These are phyloP conservation scores for Coregonus suidteri DNA, from an alignment of 2,797 vertebrate genomes.

Conservation along the genomic window DNA sequence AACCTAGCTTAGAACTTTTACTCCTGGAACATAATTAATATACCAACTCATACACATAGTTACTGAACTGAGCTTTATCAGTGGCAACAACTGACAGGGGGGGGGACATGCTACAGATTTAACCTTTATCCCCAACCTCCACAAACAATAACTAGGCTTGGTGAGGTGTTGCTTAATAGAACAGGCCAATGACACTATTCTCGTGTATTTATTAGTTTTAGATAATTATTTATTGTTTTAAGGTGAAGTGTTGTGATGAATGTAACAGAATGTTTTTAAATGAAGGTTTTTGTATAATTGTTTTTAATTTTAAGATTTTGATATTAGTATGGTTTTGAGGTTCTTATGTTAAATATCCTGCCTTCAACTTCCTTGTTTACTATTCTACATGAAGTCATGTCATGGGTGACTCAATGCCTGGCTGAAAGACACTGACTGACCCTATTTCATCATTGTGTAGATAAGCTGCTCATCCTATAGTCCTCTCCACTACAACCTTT, in stretches of 20 bases:
- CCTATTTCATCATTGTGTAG: background rate
- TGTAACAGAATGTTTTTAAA: constrained; percentile 44
- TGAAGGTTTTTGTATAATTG: background rate
- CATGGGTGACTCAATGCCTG: background rate
- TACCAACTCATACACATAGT: background rate
- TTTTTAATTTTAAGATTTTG: background rate
- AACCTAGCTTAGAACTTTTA: no score
- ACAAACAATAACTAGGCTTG: background rate
- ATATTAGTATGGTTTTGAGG: background rate
- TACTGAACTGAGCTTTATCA: background rate
- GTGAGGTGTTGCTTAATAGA: constrained; percentile 20
- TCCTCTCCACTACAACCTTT: background rate
- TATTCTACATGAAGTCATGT: background rate
- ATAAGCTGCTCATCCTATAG: background rate
- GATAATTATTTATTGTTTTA: constrained; percentile 9
- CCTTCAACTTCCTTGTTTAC: background rate
- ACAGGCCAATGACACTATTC: constrained; percentile 19
- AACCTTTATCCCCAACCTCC: background rate
- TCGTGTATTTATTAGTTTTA: constrained; percentile 38
- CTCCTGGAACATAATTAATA: background rate
- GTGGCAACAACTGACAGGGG: constrained; percentile 29
- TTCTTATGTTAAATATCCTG: background rate
- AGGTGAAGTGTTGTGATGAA: background rate
- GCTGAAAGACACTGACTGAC: background rate
- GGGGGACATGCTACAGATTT: background rate